These are phyloP conservation scores for Cydia splendana DNA, from an alignment of 1,140 invertebrate genomes.

Conservation along the genomic window DNA sequence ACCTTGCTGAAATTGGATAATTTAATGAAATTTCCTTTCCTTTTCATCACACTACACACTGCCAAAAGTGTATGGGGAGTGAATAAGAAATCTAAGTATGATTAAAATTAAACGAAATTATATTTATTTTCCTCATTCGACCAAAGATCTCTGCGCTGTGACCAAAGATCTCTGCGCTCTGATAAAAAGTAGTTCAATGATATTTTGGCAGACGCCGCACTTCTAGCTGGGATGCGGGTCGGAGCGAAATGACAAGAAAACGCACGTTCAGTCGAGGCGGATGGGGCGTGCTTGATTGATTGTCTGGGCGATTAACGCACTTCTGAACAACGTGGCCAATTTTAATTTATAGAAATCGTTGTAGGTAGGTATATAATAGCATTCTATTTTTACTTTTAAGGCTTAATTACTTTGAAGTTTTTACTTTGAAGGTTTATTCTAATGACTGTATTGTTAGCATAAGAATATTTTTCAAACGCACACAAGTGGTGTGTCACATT, in stretches of 20 bases:
- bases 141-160: not conserved
- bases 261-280: not conserved
- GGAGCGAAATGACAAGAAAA: slow-evolving; percentile 10
- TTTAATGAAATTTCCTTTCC: no score
- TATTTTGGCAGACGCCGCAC: not conserved
- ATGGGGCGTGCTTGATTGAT: not conserved
- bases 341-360: not conserved
- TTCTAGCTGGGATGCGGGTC: not conserved
- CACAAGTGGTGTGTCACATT: no score
- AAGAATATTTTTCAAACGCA: no score
- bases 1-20: no score
- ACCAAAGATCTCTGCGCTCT: not conserved
- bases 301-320: not conserved
- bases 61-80: not conserved
- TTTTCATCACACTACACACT: not conserved
- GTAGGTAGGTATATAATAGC: no score
- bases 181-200: not conserved
- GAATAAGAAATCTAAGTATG: not conserved
- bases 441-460: no score
- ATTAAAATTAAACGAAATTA: not conserved
- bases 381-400: no score
- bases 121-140: not conserved
- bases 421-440: no score
- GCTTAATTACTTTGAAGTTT: no score
- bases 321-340: not conserved